Evolutionary conservation across 1,140 invertebrate genomes (phyloP).

Genomic region (Ceratina japonica): DNA sequence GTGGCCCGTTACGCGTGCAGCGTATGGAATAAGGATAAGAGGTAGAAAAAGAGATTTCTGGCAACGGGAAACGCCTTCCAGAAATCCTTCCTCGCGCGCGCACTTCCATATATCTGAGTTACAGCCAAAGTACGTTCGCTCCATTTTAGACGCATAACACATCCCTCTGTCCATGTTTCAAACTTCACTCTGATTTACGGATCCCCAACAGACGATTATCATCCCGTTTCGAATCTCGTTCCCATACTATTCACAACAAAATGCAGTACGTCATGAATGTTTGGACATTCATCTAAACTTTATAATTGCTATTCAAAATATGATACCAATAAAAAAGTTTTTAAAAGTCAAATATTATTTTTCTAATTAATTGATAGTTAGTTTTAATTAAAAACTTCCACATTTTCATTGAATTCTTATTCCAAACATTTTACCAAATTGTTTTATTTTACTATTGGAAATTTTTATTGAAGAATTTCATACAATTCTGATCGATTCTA

Average conservation of each 20-base stretch:
- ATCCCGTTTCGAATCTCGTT: background rate
- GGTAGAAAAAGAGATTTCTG: constrained; percentile 22
- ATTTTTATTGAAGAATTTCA: too few species aligned
- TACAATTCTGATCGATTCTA: too few species aligned
- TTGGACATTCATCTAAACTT: too few species aligned
- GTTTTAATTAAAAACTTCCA: too few species aligned
- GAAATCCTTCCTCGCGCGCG: background rate
- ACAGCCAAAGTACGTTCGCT: background rate
- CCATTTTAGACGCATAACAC: constrained; percentile 32
- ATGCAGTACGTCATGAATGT: background rate
- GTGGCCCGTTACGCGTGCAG: background rate
- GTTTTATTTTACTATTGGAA: too few species aligned
- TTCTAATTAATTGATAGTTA: too few species aligned
- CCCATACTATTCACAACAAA: background rate
- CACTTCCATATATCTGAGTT: constrained; percentile 26
- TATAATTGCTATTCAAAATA: too few species aligned
- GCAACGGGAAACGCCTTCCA: constrained; percentile 14
- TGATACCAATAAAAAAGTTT: background rate
- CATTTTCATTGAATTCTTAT: too few species aligned
- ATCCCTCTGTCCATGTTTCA: constrained; percentile 14
- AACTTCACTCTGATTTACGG: constrained; percentile 26
- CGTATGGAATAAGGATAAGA: background rate
- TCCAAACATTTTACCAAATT: too few species aligned
- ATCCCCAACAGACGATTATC: background rate
- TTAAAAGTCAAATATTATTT: too few species aligned